Evolutionary conservation across 2,113 vertebrate species (phyloP).

Genomic region (Sphaerodactylus townsendi): DNA sequence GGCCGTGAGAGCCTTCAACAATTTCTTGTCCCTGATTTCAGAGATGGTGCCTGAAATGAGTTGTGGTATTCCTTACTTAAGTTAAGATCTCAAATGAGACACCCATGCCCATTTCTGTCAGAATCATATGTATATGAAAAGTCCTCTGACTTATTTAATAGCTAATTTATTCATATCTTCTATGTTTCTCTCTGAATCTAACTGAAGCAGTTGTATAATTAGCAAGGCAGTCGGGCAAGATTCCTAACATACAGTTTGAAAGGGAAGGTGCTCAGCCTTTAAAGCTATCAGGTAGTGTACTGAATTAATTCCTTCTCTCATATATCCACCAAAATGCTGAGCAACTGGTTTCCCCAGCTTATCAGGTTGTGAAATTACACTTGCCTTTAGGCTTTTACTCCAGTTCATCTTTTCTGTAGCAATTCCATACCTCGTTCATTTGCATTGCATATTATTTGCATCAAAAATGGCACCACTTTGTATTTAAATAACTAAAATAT

Average conservation of each 20-base stretch:
- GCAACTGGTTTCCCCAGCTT: neutral
- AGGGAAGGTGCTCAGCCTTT: neutral
- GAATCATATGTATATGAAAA: slow-evolving; percentile 2
- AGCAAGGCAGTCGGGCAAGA: neutral
- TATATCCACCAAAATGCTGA: slow-evolving; percentile 11
- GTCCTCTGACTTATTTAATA: neutral
- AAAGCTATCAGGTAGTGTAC: neutral
- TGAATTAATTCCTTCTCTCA: neutral
- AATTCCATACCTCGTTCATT: neutral
- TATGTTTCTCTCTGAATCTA: neutral
- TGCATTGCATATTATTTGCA: neutral
- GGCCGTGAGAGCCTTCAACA: too few relatives aligned
- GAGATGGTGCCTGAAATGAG: neutral
- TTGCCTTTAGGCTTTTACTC: neutral
- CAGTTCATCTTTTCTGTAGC: neutral
- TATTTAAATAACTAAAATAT: neutral
- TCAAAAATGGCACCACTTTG: neutral
- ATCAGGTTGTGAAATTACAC: neutral
- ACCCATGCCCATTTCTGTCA: neutral
- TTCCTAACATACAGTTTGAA: neutral
- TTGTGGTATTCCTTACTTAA: neutral
- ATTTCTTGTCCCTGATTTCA: neutral
- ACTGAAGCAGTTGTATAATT: neutral
- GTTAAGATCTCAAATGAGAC: neutral
- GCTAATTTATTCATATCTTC: slow-evolving; percentile 4